Base-by-base conservation (phyloP, 2,113 vertebrate species). In the Sander lucioperca region DNA sequence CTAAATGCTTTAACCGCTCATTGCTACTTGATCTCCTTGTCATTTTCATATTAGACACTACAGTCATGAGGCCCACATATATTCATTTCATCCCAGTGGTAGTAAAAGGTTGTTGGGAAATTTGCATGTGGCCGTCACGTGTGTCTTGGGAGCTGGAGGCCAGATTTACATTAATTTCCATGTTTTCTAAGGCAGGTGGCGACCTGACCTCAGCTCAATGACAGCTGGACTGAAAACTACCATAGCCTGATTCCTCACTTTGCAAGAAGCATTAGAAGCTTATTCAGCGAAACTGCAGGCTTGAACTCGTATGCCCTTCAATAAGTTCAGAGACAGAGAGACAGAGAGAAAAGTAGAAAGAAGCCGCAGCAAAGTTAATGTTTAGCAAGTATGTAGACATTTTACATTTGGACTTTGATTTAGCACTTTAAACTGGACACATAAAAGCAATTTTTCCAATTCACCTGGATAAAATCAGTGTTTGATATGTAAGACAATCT, bases 121-220 rank as follows among this genome's bases (percentile, higher is more conserved):
- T 94, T 94, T 95, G 89, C 88, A 91, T 94, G 82, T 83, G 79
- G 88, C 45, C 30, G 68, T 56, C 71, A 76, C 16, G 61, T 84
- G 69, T 83, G 82, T 90, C 66, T 85, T 84, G 80, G 69, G 68
- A 77, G 79, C 80, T 80, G 82, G 76, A 91, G 71, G 70, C 64
- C 50, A 87, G 69, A 90, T 95, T 94, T 95, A 76, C 92, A 94
- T 94, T 53, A 9, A 91, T 95, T 94, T 94, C 69, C 91, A 90
- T 94, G 74, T 86, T 85, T 86, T 85, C 59, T 74, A 66, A 65
- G 68, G 87, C 75, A 68, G 21, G 45, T 66, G 23, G 66, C 19
- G 73, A 88, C 79, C 86, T 89, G 84, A 68, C 5, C n/a, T n/a
- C 18, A 78, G 77, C 25, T 76, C 68, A 79, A 67, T 59, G 68